Base-by-base conservation (phyloP, 2,888 invertebrate species). In the Gnatocerus cornutus region DNA sequence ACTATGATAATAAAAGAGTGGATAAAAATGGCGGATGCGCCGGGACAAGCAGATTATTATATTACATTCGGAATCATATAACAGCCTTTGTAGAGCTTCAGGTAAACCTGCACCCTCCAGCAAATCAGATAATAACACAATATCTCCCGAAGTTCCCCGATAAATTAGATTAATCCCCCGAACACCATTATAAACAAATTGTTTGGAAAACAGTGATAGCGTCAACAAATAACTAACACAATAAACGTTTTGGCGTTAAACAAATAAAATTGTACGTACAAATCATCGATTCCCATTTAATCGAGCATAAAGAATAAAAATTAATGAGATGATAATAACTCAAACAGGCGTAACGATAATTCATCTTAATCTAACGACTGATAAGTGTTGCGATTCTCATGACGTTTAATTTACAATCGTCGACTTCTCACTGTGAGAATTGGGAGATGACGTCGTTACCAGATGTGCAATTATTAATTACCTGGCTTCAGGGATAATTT, bases 361-460 rank as follows among this genome's bases (percentile, higher is more conserved):
- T 62, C 62, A 62, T 62, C 62, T 62, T 62, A 62, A 62, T 62
- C 62, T 62, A 48, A 39, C 62, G 4, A 62, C 50, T 62, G 62
- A 62, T 62, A 59, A 56, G 41, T 56, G 56, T 27, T 41, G 56
- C 12, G 45, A 59, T 59, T 62, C 37, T 10, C 27, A 61, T n/a
- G 61, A 8, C 33, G 58, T 29, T 33, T 61, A 46, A 61, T 61
- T 61, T 61, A 10, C 43, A 58, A 13, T 41, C 58, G n/a, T 7
- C 6, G 48, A 21, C 6, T 3, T 46, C 21, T 46, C 6, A 14
- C 16, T 8, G 21, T 46, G 46, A 13, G 48, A 50, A 16, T 50
- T 12, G 33, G 9, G 9, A 29, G 27, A 10, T 50, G 48, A 50
- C 48, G 48, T 50, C 48, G n/a, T 27, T n/a, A n/a, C 3, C 48